Evolutionary conservation across 2,888 invertebrate genomes (phyloP).

Genomic region (Gastracanthus pulcherrimus): DNA sequence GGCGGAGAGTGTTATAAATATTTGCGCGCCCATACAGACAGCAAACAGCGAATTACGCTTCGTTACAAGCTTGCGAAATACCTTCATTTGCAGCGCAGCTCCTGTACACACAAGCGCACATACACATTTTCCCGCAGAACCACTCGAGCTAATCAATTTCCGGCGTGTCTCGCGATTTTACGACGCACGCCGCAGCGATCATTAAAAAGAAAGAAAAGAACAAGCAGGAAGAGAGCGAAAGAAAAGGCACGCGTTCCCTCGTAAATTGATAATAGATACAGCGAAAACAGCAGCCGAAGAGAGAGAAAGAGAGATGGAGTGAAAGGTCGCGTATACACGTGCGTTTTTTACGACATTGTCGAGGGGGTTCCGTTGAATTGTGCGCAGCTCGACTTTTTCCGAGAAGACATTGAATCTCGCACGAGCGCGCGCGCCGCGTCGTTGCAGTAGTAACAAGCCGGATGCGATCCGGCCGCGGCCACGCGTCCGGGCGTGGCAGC

Average conservation of each 20-base stretch:
- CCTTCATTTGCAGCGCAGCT: background rate
- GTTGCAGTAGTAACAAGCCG: background rate
- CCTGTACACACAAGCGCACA: too few species aligned
- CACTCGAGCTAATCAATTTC: background rate
- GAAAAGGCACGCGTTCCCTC: too few species aligned
- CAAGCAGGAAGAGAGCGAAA: too few species aligned
- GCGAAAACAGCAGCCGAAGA: background rate
- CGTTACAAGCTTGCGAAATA: constrained; percentile 8
- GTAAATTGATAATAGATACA: background rate
- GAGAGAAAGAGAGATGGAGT: background rate
- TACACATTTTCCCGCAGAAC: background rate
- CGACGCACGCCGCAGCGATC: background rate
- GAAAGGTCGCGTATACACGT: background rate
- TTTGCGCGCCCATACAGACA: background rate
- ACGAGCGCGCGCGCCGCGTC: too few species aligned
- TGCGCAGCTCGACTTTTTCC: too few species aligned
- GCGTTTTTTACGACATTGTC: background rate
- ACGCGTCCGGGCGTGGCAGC: background rate
- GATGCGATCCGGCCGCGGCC: background rate
- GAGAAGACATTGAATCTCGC: background rate
- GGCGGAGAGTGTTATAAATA: background rate
- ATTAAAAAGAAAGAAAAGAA: too few species aligned
- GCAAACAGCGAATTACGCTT: constrained; percentile 11
- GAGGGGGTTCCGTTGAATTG: background rate
- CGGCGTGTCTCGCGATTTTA: background rate